These are phyloP conservation scores for Tryphoninae sp. DNA, from an alignment of 2,888 invertebrate genomes.

Conservation along the genomic window DNA sequence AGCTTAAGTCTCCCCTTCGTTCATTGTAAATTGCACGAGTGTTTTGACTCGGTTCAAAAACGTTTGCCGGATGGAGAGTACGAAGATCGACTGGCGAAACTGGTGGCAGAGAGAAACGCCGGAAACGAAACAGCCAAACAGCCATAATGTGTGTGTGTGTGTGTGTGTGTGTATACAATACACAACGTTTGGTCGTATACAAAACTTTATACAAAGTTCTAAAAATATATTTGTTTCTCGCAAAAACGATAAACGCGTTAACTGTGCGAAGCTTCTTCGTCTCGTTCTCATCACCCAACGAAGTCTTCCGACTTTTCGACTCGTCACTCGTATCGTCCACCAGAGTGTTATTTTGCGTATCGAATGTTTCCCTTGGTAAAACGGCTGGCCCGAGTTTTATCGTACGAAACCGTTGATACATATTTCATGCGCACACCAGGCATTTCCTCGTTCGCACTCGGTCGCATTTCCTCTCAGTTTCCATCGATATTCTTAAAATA, in stretches of 20 bases:
- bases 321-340: slow-evolving; percentile 17
- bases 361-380: not conserved
- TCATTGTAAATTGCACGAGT: slow-evolving; percentile 30
- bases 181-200: slow-evolving; percentile 12
- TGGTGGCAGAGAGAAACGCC: slow-evolving; percentile 43
- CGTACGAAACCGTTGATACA: not conserved
- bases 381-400: not conserved
- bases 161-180: slow-evolving; percentile 11
- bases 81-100: slow-evolving; percentile 25
- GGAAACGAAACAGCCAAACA: slow-evolving; percentile 51
- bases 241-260: slow-evolving; percentile 58
- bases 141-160: not conserved
- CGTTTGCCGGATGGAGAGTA: slow-evolving; percentile 39
- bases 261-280: slow-evolving; percentile 33
- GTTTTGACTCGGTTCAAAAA: slow-evolving; percentile 53
- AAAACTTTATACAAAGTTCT: slow-evolving; percentile 47
- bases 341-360: slow-evolving; percentile 27
- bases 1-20: not conserved
- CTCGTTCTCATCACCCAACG: not conserved
- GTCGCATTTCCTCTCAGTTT: not conserved
- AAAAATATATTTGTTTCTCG: slow-evolving; percentile 61
- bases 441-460: not conserved
- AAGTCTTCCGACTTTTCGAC: slow-evolving; percentile 25
- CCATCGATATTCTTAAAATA: slow-evolving; percentile 26
- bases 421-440: slow-evolving; percentile 7